Conservation (phyloP, 2,888 invertebrate species). For the Alviniconcha strummeri region DNA sequence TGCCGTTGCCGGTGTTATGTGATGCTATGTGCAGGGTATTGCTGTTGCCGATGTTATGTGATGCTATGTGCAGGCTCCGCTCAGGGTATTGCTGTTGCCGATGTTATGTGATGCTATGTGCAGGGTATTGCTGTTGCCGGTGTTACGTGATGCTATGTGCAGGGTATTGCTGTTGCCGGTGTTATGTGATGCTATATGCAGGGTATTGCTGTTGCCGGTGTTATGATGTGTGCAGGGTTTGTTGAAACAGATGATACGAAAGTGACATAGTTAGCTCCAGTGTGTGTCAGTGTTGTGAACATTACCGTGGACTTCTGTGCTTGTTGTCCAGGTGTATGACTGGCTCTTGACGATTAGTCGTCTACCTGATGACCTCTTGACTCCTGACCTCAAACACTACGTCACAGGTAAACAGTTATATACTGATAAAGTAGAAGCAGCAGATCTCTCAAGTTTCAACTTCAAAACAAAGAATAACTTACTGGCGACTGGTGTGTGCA, state of each 20-base stretch:
- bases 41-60: too few relatives aligned
- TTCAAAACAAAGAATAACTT: neutral
- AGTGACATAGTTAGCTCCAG: neutral
- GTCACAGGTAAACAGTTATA: constrained; percentile 26
- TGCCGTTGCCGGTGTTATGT: too few relatives aligned
- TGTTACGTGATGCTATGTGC: neutral
- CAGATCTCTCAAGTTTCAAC: neutral
- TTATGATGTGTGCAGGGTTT: neutral
- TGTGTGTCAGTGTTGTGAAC: neutral
- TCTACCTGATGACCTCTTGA: constrained; percentile 35
- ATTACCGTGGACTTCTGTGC: neutral
- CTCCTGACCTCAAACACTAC: neutral
- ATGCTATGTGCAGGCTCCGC: neutral
- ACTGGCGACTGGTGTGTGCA: neutral
- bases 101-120: neutral
- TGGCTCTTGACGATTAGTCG: constrained; percentile 48
- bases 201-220: neutral
- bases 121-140: too few relatives aligned
- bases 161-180: neutral
- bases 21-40: neutral
- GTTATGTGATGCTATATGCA: neutral
- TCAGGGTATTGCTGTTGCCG: neutral
- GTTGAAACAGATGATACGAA: neutral
- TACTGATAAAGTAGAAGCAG: neutral
- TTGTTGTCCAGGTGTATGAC: constrained; percentile 44